Conservation (phyloP, 2,888 invertebrate species). For the Trissolcus japonicus region DNA sequence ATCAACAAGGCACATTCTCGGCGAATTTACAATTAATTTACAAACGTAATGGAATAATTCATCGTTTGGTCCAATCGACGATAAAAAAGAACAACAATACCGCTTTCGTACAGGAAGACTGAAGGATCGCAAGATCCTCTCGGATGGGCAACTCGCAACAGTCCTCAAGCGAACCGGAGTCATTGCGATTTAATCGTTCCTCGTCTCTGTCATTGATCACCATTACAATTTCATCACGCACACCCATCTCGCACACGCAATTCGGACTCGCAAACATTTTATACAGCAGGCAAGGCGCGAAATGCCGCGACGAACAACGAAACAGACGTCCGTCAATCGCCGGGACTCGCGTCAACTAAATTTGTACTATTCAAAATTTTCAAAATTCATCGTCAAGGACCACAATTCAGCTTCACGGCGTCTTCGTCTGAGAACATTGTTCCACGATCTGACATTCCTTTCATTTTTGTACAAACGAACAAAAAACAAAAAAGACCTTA, state of each 20-base stretch:
- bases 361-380: too few species aligned
- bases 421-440: too few species aligned
- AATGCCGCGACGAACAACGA: too few species aligned
- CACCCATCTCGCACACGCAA: constrained; percentile 19
- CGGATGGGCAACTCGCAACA: background rate
- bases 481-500: background rate
- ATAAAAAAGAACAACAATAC: background rate
- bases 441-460: background rate
- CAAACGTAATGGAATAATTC: background rate
- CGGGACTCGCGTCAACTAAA: too few species aligned
- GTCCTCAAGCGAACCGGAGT: constrained; percentile 3
- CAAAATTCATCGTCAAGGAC: too few species aligned
- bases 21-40: constrained; percentile 12
- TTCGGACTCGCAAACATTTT: background rate
- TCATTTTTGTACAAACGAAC: constrained; percentile 9
- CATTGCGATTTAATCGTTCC: constrained; percentile 35
- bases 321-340: too few species aligned
- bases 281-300: too few species aligned
- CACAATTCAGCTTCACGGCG: too few species aligned
- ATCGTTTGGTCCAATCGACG: background rate
- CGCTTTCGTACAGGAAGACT: background rate
- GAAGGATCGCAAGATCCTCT: background rate
- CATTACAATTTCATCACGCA: constrained; percentile 41
- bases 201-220: constrained; percentile 55
- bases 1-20: constrained; percentile 53